phyloP scores from a whole-genome alignment of 2,888 invertebrate genomes.

The Callyntrura sp. region DNA sequence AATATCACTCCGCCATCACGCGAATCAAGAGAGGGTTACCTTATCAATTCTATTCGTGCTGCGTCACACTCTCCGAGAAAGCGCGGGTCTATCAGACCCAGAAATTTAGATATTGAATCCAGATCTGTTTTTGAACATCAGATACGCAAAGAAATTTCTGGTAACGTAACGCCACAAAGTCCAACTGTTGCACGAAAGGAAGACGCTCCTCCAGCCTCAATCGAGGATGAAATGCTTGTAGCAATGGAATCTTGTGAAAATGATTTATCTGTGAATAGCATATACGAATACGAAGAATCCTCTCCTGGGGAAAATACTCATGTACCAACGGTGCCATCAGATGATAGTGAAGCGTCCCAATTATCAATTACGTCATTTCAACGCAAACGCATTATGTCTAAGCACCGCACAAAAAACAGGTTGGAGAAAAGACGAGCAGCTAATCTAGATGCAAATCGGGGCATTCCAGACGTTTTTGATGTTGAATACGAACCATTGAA shows the following conservation, averaged over 20 bases:
- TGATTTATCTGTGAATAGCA: slow-evolving; percentile 71
- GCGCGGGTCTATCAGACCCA: slow-evolving; percentile 2
- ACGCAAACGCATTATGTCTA: slow-evolving; percentile 57
- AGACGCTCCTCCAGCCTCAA: background rate
- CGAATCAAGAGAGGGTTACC: slow-evolving; percentile 58
- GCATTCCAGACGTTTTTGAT: slow-evolving; percentile 70
- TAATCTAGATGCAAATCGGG: slow-evolving; percentile 63
- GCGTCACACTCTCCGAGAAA: slow-evolving; percentile 53
- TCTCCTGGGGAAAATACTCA: background rate
- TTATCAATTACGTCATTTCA: slow-evolving; percentile 54
- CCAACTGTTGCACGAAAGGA: background rate
- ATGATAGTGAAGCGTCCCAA: background rate
- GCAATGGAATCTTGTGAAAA: slow-evolving; percentile 15
- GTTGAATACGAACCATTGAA: slow-evolving; percentile 77
- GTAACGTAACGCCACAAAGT: background rate
- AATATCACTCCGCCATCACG: slow-evolving; percentile 44
- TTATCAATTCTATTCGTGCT: slow-evolving; percentile 40
- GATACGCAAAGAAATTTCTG: background rate
- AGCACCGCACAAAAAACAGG: slow-evolving; percentile 58
- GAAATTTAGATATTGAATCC: slow-evolving; percentile 48
- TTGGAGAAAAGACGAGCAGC: slow-evolving; percentile 52
- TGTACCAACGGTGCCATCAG: background rate
- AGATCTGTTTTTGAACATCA: background rate
- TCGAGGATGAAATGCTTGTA: slow-evolving; percentile 18
- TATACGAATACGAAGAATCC: slow-evolving; percentile 69